Evolutionary conservation across 2,113 vertebrate species (phyloP), one percentile per base, ranked within the genome.

Genomic region (Chaetodon trifascialis): DNA sequence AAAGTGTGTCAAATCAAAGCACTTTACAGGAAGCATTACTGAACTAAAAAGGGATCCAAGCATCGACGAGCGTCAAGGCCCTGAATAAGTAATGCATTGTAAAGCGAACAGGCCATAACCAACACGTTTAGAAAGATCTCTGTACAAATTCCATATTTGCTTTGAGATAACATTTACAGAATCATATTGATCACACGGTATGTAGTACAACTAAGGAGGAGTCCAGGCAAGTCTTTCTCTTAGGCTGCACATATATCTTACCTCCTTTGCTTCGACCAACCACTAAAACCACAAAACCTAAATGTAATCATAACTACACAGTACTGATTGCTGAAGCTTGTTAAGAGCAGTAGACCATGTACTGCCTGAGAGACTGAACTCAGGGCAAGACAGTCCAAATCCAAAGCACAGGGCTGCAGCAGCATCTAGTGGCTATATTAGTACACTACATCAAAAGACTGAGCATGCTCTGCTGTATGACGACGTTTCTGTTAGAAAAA

Each of bases 1-100:
- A 83, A 85, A 90, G 81, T 30, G 81, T 76, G 78, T 74, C 72
- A 81, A 88, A 79, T 83, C 85, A 82, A 80, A 89, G 85, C 87
- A 80, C 90, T 91, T 88, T 76, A 84, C 80, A 67, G 93, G 89
- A 91, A 91, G 73, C 93, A 89, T 80, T 87, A 86, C 73, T 67
- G 90, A 84, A 87, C 93, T 93, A 92, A 91, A 93, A 89, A 40
- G 14, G 71, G 86, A 92, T 69, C 49, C 19, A 36, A 54, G 67
- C 75, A 86, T 92, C 65, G 47, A 90, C 80, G 72, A 81, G 73
- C 69, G 58, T 79, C 74, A 54, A 76, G 73, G 67, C 36, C 66
- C 47, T 89, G 69, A 85, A 79, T 90, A 80, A 92, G 59, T 88
- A 87, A 92, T 87, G 84, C 70, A 6, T 1, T 25, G 62, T 63